A percentile compares a stretch with the other conserved stretches of the same genome.
phyloP scores from a whole-genome alignment of 2,113 vertebrate genomes.

The Rhinoderma darwinii region DNA sequence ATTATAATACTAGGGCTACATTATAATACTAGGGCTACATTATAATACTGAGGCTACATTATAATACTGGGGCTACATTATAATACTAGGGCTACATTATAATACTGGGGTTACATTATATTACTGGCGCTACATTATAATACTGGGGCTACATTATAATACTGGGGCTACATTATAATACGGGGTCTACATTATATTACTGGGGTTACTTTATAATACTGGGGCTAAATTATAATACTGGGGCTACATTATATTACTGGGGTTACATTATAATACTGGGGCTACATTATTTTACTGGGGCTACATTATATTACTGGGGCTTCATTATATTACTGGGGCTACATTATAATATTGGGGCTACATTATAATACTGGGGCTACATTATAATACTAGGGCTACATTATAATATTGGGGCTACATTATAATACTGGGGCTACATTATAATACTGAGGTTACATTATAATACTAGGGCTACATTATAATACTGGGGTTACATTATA shows the following conservation, averaged over 20 bases:
- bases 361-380: too few species aligned
- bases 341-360: too few species aligned
- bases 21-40: too few species aligned
- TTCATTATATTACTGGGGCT: neutral
- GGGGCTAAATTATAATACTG: neutral
- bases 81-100: neutral
- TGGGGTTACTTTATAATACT: neutral
- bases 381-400: too few species aligned
- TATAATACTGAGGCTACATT: neutral
- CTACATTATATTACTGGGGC: neutral
- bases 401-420: too few species aligned
- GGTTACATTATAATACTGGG: neutral
- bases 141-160: neutral
- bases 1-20: too few species aligned
- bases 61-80: neutral
- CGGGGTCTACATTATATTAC: too few species aligned
- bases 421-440: too few species aligned
- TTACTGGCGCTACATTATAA: neutral
- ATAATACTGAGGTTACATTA: too few species aligned
- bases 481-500: too few species aligned
- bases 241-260: too few species aligned
- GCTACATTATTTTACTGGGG: neutral
- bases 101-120: neutral
- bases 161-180: neutral
- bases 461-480: too few species aligned